phyloP scores from a whole-genome alignment of 2,888 invertebrate genomes.

The Acanthoscelides obtectus region DNA sequence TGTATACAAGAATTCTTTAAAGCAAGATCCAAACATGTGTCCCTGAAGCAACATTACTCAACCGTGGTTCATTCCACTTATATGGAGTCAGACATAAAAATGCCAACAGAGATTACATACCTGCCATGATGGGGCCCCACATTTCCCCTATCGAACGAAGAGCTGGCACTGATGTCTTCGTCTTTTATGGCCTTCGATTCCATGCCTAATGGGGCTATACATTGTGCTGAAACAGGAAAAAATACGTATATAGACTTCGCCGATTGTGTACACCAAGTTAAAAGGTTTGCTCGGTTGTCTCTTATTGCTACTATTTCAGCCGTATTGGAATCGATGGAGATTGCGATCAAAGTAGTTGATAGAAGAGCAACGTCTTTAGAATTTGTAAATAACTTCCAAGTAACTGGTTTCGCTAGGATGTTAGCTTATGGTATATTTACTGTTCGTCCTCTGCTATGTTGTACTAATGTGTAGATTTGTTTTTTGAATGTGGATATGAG shows the following conservation, averaged over 20 bases:
- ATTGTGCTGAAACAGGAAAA: slow-evolving; percentile 63
- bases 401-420: neutral
- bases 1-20: no score
- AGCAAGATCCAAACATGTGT: neutral
- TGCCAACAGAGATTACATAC: slow-evolving; percentile 46
- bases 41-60: neutral
- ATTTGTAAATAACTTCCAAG: neutral
- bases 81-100: neutral
- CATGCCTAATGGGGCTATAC: slow-evolving; percentile 80
- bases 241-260: neutral
- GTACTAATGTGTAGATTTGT: no score
- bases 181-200: slow-evolving; percentile 77
- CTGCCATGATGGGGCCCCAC: slow-evolving; percentile 84
- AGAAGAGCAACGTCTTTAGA: neutral
- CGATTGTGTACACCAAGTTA: neutral
- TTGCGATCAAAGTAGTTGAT: neutral
- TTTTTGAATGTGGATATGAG: no score
- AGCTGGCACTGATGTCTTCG: slow-evolving; percentile 77
- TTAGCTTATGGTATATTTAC: no score
- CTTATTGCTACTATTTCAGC: neutral
- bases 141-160: slow-evolving; percentile 77
- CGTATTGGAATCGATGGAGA: neutral
- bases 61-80: neutral
- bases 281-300: neutral
- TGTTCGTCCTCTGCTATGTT: no score